Evolutionary conservation across 1,140 invertebrate genomes (phyloP).

Genomic region (Dendroctonus ponderosae): DNA sequence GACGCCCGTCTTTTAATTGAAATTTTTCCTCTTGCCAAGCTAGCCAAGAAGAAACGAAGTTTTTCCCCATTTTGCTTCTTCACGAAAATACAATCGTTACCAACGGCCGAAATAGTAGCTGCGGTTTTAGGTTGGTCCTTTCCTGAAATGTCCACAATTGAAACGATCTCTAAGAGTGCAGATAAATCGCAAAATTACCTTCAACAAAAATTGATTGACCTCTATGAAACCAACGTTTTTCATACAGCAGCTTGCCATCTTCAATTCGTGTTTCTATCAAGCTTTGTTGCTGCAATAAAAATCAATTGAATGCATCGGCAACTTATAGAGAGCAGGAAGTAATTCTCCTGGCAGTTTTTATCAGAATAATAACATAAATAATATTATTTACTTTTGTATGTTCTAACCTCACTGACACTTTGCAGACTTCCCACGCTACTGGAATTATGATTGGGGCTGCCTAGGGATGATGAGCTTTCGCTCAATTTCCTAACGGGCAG

Average conservation of each 20-base stretch:
- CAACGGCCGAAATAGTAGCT: slow-evolving; percentile 85
- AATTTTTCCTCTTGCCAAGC: slow-evolving; percentile 84
- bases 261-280: slow-evolving; percentile 82
- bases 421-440: slow-evolving; percentile 4
- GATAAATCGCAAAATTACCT: slow-evolving; percentile 46
- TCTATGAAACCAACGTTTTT: slow-evolving; percentile 91
- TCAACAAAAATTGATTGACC: slow-evolving; percentile 88
- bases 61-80: slow-evolving; percentile 82
- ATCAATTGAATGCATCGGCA: background rate
- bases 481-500: slow-evolving; percentile 54
- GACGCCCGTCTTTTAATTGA: slow-evolving; percentile 80
- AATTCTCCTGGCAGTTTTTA: too few species aligned
- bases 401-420: slow-evolving; percentile 7
- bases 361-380: background rate
- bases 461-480: slow-evolving; percentile 38
- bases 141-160: slow-evolving; percentile 66
- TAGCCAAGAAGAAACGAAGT: slow-evolving; percentile 78
- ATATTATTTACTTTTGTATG: background rate
- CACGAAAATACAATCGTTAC: slow-evolving; percentile 86
- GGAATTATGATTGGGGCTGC: slow-evolving; percentile 29
- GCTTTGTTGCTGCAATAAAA: slow-evolving; percentile 21
- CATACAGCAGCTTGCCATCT: slow-evolving; percentile 91
- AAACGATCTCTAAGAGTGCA: background rate
- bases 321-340: background rate
- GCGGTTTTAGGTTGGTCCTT: slow-evolving; percentile 78